Percentiles rank a stretch among this genome's conserved stretches.
Conservation (phyloP, 1,140 invertebrate species). For the Nymphalis io region DNA sequence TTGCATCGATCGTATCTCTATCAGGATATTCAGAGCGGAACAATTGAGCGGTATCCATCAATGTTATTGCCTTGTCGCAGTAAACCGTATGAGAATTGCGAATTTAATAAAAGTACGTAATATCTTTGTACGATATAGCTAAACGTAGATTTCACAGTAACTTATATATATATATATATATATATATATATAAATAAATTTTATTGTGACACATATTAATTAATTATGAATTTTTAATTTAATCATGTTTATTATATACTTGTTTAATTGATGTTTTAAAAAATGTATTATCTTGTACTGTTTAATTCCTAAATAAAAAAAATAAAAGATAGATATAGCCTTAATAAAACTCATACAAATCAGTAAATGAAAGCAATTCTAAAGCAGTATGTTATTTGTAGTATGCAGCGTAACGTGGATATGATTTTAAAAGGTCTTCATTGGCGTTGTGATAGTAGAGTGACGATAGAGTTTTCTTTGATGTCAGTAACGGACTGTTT, state of each 20-base stretch:
- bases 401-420: neutral
- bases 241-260: no score
- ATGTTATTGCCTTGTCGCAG: slow-evolving; percentile 3
- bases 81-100: slow-evolving; percentile 7
- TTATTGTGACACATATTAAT: no score
- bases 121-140: neutral
- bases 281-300: no score
- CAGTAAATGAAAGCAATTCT: no score
- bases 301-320: no score
- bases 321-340: no score
- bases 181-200: no score
- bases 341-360: no score
- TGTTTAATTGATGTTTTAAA: no score
- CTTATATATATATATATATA: neutral
- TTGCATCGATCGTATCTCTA: neutral
- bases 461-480: neutral
- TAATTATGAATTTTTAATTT: no score
- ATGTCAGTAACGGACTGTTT: neutral
- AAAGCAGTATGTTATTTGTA: no score
- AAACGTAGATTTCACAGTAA: neutral
- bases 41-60: slow-evolving; percentile 4
- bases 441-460: neutral
- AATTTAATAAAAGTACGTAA: slow-evolving; percentile 15
- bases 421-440: neutral
- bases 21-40: neutral